Base-by-base conservation (phyloP, 2,888 invertebrate species). In the Cantharis flavilabris region DNA sequence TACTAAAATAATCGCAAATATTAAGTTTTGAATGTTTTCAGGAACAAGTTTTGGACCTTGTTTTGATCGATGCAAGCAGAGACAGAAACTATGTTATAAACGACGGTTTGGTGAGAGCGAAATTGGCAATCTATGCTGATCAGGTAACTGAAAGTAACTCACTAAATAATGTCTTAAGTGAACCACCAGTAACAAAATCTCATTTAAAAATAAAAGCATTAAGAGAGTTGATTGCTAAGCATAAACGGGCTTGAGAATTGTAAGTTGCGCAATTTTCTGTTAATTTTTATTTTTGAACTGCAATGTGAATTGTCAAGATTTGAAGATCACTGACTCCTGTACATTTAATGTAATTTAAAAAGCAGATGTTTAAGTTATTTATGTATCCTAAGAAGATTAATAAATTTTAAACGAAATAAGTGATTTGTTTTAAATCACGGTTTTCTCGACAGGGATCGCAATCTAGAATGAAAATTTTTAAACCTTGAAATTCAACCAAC, bases 11-110 rank as follows among this genome's bases (percentile, higher is more conserved):
- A 16, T 70, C 9, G 2, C 7, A 30, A 70, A 13, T 62, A 69
- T 26, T 11, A 14, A 75, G 26, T 69, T 49, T 77, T 75, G 70
- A 64, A 16, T 77, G 69, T 76, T 80, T n/a, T 20, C 16, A 82
- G 81, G 74, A 63, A 20, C 64, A 72, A 75, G 78, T 77, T 62
- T n/a, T 80, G 1, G 80, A 85, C 70, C 28, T 91, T 82, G 87
- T 89, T 82, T 87, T 92, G 79, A 89, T 90, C 74, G 91, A 92
- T 87, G 91, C 91, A 33, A 83, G 88, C 7, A 70, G 76, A 28
- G 85, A 83, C 3, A 85, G 87, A 13, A 91, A 92, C 86, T 83
- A 90, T 75, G 89, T 89, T 86, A 84, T 92, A 79, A 89, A 90
- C 84, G 87, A 88, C 77, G 85, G 87, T 80, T 84, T 92, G 77